These are phyloP conservation scores for Matsumurasca onukii DNA, from an alignment of 1,140 invertebrate genomes.

Conservation along the genomic window DNA sequence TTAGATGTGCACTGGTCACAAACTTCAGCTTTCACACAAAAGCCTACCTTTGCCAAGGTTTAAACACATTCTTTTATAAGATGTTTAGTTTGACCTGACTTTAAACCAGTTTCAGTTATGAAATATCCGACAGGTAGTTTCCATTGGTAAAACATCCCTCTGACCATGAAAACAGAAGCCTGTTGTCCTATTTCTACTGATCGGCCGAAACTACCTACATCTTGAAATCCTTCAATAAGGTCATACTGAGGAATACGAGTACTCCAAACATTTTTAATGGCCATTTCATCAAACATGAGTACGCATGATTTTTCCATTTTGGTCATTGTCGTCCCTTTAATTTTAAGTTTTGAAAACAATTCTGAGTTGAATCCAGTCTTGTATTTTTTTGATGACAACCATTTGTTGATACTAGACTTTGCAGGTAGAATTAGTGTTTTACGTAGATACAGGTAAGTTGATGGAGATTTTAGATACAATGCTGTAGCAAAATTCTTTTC, in stretches of 20 bases:
- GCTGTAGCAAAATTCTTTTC: background rate
- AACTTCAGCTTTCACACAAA: background rate
- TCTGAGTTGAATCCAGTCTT: background rate
- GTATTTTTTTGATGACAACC: background rate
- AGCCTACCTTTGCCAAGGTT: background rate
- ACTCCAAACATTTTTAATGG: too few species aligned
- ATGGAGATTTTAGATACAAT: background rate
- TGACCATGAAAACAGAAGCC: background rate
- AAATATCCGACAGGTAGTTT: slow-evolving; percentile 13
- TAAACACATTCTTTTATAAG: background rate
- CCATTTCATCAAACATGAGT: background rate
- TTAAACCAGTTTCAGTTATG: background rate
- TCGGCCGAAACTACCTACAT: background rate
- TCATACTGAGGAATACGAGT: too few species aligned
- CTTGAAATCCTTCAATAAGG: too few species aligned
- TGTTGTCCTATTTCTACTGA: background rate
- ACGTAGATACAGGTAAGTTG: background rate
- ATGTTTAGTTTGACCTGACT: too few species aligned
- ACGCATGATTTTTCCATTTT: background rate
- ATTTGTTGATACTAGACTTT: background rate
- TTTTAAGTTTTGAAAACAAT: background rate
- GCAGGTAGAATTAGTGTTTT: background rate
- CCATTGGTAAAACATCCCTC: background rate
- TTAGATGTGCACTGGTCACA: background rate
- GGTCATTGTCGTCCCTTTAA: too few species aligned